Base-by-base conservation (phyloP, 2,888 invertebrate genomes). In the Prosopocoilus inquinatus region DNA sequence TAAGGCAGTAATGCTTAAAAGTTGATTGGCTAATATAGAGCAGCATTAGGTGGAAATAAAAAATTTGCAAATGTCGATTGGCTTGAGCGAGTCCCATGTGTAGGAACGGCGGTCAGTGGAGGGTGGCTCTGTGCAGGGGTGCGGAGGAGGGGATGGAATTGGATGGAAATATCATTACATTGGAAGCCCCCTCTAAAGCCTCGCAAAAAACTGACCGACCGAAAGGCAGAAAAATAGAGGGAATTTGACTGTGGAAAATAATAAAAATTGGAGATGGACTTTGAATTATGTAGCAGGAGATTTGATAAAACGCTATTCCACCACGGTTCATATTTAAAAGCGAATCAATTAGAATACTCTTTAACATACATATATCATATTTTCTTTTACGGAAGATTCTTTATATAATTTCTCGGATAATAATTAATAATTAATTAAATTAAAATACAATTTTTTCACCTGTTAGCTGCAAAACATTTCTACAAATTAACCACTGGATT, bases 241-340 rank as follows among this genome's bases (percentile, higher is more conserved):
- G 76, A 76, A 77, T 76, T 77, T 77, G 75, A 77, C 76, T 75
- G 76, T 75, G 76, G 76, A 76, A 76, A 77, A 77, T 77, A 77
- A 78, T 77, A 77, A 77, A 78, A 78, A 77, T 77, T 77, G 74
- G 77, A 77, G 75, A 77, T 77, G 77, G 77, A 77, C 75, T 75
- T 76, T 78, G 77, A 77, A 78, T 78, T 77, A 78, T 78, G 77
- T 76, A 77, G 75, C 73, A 75, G 75, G 69, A 70, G 67, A 67
- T 69, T 66, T 69, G 68, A 56, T 50, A 43, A 52, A 51, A 35
- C 47, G 44, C 52, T 35, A 64, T 70, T 74, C 67, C 73, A 64
- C 64, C 61, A 62, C 59, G 58, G 65, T 60, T 49, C 20, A 28
- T 28, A 28, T 28, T 28, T 28, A 2, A 3, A 28, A 28, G 20